Base-by-base conservation (phyloP, 2,888 invertebrate species). In the Rhingia rostrata region DNA sequence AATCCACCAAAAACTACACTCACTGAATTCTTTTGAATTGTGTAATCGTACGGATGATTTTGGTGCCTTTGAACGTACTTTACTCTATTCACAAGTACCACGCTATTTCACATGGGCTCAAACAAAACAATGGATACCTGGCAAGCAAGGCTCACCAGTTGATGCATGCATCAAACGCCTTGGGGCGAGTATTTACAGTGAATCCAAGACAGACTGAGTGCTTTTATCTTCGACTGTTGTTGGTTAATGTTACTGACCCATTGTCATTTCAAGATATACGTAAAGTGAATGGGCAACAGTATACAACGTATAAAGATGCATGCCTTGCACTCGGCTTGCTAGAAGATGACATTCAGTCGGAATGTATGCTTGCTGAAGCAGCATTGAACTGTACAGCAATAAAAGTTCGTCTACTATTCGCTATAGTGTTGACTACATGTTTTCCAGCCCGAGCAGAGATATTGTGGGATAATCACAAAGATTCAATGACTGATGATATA, bases 51-150 rank as follows among this genome's bases (percentile, higher is more conserved):
- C 54, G 49, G 47, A 74, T 81, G 51, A 4, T 73, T 74, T 61
- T 51, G 78, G 86, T 66, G 87, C 86, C 33, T 88, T 88, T 83
- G 88, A 88, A 80, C 77, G 86, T 88, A 89, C 90, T 53, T 80
- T 89, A 86, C 85, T 89, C 43, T 89, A 90, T 86, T 85, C 87
- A 12, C 88, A 90, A 86, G 88, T 89, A 87, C 89, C 89, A 84
- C 75, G 78, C 61, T 88, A 89, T 88, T n/a, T n/a, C n/a, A n/a
- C n/a, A n/a, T n/a, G n/a, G n/a, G n/a, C n/a, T n/a, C n/a, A n/a
- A n/a, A n/a, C n/a, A n/a, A n/a, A n/a, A n/a, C n/a, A n/a, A n/a
- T n/a, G n/a, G n/a, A n/a, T n/a, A n/a, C n/a, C n/a, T n/a, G n/a
- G n/a, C n/a, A n/a, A n/a, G n/a, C n/a, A n/a, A n/a, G n/a, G n/a